Conservation (phyloP, 2,888 invertebrate genomes). For the Silvanus unidentatus region DNA sequence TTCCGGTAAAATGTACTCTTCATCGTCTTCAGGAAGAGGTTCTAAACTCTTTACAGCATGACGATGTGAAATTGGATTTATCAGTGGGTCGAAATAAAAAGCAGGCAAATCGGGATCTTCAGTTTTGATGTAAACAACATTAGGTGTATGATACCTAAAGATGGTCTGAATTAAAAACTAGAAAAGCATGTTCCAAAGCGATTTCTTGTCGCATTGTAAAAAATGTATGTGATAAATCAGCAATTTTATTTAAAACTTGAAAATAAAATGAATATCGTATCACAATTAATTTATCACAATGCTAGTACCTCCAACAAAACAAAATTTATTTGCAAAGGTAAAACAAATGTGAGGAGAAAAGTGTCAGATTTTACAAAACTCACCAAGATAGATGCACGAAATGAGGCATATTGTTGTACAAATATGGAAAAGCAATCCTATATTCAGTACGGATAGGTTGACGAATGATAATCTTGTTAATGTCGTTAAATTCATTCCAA, state of each 20-base stretch:
- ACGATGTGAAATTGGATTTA: conserved; percentile 97
- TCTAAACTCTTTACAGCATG: conserved; percentile 78
- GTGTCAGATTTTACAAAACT: too few species aligned
- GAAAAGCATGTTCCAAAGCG: neutral
- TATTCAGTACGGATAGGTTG: conserved; percentile 99
- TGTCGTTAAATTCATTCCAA: conserved; percentile 99
- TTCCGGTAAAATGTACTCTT: conserved; percentile 88
- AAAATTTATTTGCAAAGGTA: conserved; percentile 33
- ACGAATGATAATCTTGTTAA: conserved; percentile 98
- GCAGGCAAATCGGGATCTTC: conserved; percentile 99
- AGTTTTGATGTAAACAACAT: conserved; percentile 99
- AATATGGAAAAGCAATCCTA: conserved; percentile 97
- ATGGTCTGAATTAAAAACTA: neutral
- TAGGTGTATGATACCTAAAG: conserved; percentile 95
- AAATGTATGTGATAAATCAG: conserved; percentile 53
- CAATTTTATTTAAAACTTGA: conserved; percentile 48
- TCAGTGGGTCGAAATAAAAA: conserved; percentile 98
- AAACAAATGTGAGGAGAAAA: conserved; percentile 47
- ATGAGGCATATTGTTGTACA: conserved; percentile 98
- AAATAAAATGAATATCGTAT: conserved; percentile 52
- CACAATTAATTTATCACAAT: conserved; percentile 51
- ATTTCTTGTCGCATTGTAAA: too few species aligned
- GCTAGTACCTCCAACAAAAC: conserved; percentile 50
- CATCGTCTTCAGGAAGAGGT: conserved; percentile 87
- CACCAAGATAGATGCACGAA: conserved; percentile 98